Evolutionary conservation across 2,113 vertebrate genomes (phyloP).

Genomic region (Pelodiscus sinensis): DNA sequence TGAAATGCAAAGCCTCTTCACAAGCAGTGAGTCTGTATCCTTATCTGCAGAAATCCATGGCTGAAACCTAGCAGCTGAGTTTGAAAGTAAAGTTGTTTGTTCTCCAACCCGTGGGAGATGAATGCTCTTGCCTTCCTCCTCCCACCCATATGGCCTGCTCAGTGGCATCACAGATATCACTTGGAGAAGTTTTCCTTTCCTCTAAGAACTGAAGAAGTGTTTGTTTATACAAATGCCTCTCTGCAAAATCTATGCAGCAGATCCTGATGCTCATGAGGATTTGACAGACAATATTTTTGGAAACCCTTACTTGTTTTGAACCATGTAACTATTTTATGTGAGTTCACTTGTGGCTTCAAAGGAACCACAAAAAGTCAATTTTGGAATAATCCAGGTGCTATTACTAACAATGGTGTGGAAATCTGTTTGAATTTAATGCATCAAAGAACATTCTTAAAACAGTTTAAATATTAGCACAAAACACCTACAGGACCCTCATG

Average conservation of each 20-base stretch:
- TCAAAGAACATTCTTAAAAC: not conserved
- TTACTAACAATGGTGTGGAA: not conserved
- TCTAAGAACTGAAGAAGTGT: not conserved
- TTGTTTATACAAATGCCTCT: not conserved
- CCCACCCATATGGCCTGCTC: not conserved
- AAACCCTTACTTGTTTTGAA: not conserved
- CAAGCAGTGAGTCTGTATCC: not conserved
- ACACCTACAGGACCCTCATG: not conserved
- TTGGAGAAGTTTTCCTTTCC: not conserved
- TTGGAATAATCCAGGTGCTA: not conserved
- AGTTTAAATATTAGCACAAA: not conserved
- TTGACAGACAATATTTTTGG: not conserved
- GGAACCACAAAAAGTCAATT: not conserved
- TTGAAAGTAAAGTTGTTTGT: not conserved
- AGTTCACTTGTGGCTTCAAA: not conserved
- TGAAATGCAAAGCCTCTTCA: slow-evolving; percentile 10
- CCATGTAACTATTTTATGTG: not conserved
- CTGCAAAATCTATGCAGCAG: not conserved
- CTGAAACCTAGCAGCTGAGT: not conserved
- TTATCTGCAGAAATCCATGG: slow-evolving; percentile 27
- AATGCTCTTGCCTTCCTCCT: slow-evolving; percentile 38
- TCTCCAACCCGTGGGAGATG: slow-evolving; percentile 12
- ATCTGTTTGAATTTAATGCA: not conserved
- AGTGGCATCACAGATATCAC: not conserved
- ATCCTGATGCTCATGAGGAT: not conserved